These are phyloP conservation scores for Pterocles gutturalis DNA, from an alignment of 2,113 vertebrate species.

Conservation along the genomic window DNA sequence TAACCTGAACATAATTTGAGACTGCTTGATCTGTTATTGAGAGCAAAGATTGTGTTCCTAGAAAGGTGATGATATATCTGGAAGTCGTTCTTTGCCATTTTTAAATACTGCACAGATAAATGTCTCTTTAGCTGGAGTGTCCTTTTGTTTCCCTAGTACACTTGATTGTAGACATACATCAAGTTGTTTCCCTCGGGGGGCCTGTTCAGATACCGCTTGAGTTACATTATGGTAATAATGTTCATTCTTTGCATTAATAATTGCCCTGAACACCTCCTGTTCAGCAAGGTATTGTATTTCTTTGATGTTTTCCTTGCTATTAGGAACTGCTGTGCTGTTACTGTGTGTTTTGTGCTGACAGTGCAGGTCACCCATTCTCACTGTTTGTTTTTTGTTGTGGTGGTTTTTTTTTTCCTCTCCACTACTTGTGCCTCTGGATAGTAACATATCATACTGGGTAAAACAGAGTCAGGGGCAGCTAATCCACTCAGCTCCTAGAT, in stretches of 20 bases:
- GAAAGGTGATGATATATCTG: not conserved
- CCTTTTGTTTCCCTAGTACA: not conserved
- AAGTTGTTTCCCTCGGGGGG: not conserved
- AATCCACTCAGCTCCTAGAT: not conserved
- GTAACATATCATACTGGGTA: not conserved
- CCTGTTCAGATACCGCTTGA: not conserved
- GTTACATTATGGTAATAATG: constrained; percentile 1
- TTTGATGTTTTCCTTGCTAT: not conserved
- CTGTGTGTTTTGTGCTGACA: not conserved
- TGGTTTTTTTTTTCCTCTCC: not conserved
- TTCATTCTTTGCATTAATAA: constrained; percentile 38
- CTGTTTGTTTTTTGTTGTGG: not conserved
- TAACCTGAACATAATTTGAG: not conserved
- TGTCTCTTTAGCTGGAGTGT: not conserved
- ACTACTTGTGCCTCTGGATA: not conserved
- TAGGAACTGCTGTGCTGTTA: not conserved
- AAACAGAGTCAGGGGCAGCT: not conserved
- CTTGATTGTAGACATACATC: constrained; percentile 1
- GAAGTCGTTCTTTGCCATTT: not conserved
- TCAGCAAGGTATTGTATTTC: not conserved
- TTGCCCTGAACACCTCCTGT: not conserved
- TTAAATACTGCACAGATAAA: not conserved
- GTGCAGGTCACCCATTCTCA: rapidly evolving
- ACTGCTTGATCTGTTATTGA: not conserved
- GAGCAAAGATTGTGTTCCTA: not conserved